Base-by-base conservation (phyloP, 37 sponge, comb jelly and placozoan species). In the Mnemiopsis leidyi region DNA sequence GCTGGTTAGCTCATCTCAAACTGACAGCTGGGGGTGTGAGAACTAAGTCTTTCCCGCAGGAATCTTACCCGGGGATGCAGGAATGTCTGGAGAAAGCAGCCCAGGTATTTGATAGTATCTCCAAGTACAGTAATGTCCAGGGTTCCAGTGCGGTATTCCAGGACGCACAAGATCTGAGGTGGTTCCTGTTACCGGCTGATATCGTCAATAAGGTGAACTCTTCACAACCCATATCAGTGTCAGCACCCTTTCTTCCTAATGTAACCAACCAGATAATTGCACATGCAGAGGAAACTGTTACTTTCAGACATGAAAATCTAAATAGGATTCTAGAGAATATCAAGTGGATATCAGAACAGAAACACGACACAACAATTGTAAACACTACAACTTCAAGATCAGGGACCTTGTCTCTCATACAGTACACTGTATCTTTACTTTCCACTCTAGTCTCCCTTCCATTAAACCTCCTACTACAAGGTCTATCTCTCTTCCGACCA, bases 171-270 rank as follows among this genome's bases (percentile, higher is more conserved):
- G 36, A 36, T 32, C 35, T 95, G 93, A 93, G 97, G 37, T 97
- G 97, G 97, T 97, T 96, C 69, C 83, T 96, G 29, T 92, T 95
- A 7, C 96, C 97, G 23, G 93, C 83, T 35, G 97, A 97, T 61
- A 95, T 95, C 24, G 90, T 85, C 7, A 33, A n/a, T 38, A 13
- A 76, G 93, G 95, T 35, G 23, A 20, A 67, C 33, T 9, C 0
- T 36, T 21, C 18, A 34, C 93, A 67, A 76, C 25, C 82, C 32
- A 69, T 94, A 32, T 26, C 68, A 23, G 25, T 69, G 16, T 36
- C 73, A 32, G 83, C 95, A 39, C 96, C 96, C 33, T 96, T 96
- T 69, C 34, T 38, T 20, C 96, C 96, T 48, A 48, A 13, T 48
- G 13, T 48, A 13, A 48, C n/a, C n/a, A n/a, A n/a, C n/a, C n/a